Base-by-base conservation (phyloP, 2,888 invertebrate genomes). In the Drosophila leonis region DNA sequence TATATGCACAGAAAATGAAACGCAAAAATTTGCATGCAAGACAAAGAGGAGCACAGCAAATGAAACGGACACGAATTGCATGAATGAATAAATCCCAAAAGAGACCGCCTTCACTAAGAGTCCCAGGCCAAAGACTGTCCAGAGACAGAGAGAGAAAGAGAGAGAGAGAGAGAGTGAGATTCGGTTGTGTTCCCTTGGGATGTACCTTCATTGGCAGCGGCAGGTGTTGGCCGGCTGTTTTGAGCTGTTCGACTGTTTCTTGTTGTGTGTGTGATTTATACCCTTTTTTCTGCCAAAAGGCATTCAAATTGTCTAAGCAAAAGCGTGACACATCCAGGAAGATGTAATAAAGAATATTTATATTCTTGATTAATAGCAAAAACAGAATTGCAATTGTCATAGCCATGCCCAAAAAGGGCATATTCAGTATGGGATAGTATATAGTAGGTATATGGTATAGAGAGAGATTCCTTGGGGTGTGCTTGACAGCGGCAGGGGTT, bases 11-110 rank as follows among this genome's bases (percentile, higher is more conserved):
- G 70, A 70, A 70, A 78, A 64, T 69, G 75, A 78, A 74, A 70
- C 79, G 67, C 67, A 80, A 72, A 76, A 71, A 69, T 76, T 80
- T 72, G 80, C 77, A 80, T 80, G 77, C 57, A 68, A 78, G 64
- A 67, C 73, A 78, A 77, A 74, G 70, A 69, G 65, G 63, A 77
- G 74, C 56, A 39, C 39, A 41, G 63, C 57, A 80, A 80, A 74
- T 64, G 63, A 78, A 72, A 77, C 60, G 69, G 62, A 68, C 68
- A 66, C 65, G 64, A 65, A 77, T 72, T 81, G 74, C 78, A 80
- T 81, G 78, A 80, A 77, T 80, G 73, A 78, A 74, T 68, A 75
- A 70, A 67, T 69, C 65, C 65, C 65, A 65, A 77, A 77, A 70
- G 61, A 66, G 49, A 37, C 56, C 56, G 42, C 56, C 56, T 15